Evolutionary conservation across 2,888 invertebrate species (phyloP).

Genomic region (Coelopa pilipes): DNA sequence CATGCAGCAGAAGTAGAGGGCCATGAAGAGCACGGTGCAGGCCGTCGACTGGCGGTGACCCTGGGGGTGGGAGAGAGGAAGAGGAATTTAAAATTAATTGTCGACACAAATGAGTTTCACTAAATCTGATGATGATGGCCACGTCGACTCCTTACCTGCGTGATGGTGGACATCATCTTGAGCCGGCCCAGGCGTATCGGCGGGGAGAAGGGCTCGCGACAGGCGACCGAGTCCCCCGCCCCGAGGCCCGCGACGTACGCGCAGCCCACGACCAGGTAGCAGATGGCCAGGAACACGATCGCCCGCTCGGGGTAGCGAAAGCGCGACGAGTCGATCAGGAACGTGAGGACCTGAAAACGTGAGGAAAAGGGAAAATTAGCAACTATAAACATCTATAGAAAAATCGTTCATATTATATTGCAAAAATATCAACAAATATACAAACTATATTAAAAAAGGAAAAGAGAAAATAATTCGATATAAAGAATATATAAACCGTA

Average conservation of each 20-base stretch:
- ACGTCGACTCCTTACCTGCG: constrained; percentile 81
- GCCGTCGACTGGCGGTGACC: constrained; percentile 68
- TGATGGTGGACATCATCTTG: constrained; percentile 84
- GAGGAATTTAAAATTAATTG: background rate
- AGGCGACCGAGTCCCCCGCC: constrained; percentile 84
- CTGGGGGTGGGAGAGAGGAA: constrained; percentile 49
- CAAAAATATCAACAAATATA: background rate
- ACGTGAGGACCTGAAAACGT: constrained; percentile 77
- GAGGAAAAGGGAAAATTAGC: constrained; percentile 31
- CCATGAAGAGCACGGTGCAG: constrained; percentile 96
- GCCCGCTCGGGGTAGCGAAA: constrained; percentile 98
- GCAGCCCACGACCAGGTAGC: constrained; percentile 93
- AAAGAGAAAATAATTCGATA: background rate
- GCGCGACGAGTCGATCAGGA: constrained; percentile 92
- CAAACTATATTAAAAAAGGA: background rate
- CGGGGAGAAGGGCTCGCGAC: constrained; percentile 82
- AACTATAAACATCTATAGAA: background rate
- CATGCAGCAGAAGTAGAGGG: constrained; percentile 96
- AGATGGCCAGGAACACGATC: constrained; percentile 95
- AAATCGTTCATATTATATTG: background rate
- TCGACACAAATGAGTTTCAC: too few species aligned
- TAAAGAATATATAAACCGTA: background rate
- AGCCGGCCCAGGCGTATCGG: constrained; percentile 77
- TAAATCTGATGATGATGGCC: too few species aligned
- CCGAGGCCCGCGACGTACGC: constrained; percentile 90